Evolutionary conservation across 2,888 invertebrate genomes (phyloP).

Genomic region (Ichneumoninae sp.): DNA sequence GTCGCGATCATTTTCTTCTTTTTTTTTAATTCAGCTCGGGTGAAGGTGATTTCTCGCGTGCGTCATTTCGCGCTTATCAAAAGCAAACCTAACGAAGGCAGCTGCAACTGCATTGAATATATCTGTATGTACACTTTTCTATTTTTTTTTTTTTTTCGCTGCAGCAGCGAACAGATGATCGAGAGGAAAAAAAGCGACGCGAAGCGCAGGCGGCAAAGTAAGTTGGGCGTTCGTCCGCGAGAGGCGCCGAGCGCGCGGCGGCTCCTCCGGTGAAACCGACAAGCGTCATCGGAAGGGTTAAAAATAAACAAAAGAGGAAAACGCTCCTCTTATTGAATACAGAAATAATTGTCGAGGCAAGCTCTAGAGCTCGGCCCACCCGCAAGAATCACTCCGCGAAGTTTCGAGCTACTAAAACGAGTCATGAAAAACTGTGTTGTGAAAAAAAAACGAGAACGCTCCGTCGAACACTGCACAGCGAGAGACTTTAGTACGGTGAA

Average conservation of each 20-base stretch:
- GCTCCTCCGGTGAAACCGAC: conserved; percentile 29
- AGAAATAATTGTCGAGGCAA: conserved; percentile 70
- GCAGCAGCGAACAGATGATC: conserved; percentile 3
- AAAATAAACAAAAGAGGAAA: conserved; percentile 71
- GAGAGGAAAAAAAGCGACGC: not conserved
- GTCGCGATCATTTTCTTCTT: conserved; percentile 22
- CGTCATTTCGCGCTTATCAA: conserved; percentile 40
- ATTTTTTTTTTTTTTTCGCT: conserved; percentile 11
- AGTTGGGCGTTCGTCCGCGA: conserved; percentile 19
- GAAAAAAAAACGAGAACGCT: not conserved
- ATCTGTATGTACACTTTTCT: not conserved
- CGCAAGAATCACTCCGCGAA: conserved; percentile 38
- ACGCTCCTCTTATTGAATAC: conserved; percentile 69
- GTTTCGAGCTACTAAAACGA: not conserved
- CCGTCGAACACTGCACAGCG: not conserved
- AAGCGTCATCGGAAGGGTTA: conserved; percentile 66
- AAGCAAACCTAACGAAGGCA: conserved; percentile 18
- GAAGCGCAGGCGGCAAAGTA: conserved; percentile 35
- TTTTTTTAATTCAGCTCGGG: not conserved
- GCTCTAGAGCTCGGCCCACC: conserved; percentile 48
- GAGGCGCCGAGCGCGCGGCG: conserved; percentile 40
- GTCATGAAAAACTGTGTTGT: conserved; percentile 11
- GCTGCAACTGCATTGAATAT: conserved; percentile 4
- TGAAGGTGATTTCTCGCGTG: conserved; percentile 39
- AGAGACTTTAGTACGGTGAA: not conserved